phyloP scores from a whole-genome alignment of 2,888 invertebrate species.

The Caenorhabditis afra region DNA sequence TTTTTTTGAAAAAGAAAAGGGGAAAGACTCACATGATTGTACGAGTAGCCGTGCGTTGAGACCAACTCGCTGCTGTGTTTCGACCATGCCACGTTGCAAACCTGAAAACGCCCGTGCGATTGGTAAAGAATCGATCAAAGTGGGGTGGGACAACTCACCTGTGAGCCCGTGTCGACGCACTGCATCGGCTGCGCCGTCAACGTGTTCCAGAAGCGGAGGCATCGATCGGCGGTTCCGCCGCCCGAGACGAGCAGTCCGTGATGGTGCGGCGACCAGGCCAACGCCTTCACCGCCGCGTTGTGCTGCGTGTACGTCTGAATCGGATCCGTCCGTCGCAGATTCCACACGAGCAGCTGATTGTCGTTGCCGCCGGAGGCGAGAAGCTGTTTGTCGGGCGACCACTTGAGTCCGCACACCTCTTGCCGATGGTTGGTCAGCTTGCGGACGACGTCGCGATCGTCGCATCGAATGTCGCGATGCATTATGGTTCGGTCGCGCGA shows the following conservation, averaged over 20 bases:
- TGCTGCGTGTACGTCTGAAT: conserved; percentile 94
- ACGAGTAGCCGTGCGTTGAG: conserved; percentile 97
- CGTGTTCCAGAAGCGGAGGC: conserved; percentile 92
- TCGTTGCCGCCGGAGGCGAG: conserved; percentile 99
- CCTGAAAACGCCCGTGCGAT: conserved; percentile 82
- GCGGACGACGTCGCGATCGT: conserved; percentile 85
- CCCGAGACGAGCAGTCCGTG: conserved; percentile 96
- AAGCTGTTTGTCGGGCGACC: conserved; percentile 98
- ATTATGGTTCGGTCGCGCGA: conserved; percentile 91
- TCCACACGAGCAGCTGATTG: conserved; percentile 94
- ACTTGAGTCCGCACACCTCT: conserved; percentile 97
- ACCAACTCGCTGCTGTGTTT: conserved; percentile 97
- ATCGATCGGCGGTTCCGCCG: conserved; percentile 95
- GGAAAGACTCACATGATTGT: conserved; percentile 86
- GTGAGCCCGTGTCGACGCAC: conserved; percentile 96
- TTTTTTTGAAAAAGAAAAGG: background rate
- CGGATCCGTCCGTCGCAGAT: conserved; percentile 88
- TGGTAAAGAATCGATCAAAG: background rate
- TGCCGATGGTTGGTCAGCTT: conserved; percentile 93
- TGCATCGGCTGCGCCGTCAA: conserved; percentile 98
- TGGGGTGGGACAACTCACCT: no score
- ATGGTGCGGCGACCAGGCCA: conserved; percentile 99
- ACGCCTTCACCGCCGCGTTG: conserved; percentile 95
- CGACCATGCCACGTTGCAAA: conserved; percentile 98
- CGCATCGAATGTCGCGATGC: conserved; percentile 92